Evolutionary conservation across 2,797 vertebrate genomes (phyloP).

Genomic region (Poeciliopsis turneri): DNA sequence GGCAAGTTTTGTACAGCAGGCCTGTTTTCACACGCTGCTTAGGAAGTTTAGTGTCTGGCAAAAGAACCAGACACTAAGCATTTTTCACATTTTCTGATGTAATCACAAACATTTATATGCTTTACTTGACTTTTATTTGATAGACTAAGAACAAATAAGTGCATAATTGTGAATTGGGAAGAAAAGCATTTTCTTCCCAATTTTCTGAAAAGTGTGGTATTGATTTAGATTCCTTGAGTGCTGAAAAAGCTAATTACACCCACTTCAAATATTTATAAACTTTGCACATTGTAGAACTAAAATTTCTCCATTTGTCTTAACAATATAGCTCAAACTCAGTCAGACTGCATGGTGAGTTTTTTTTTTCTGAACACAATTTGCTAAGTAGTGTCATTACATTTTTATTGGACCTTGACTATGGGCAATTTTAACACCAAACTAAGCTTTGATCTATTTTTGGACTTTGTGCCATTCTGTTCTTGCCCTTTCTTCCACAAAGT

Average conservation of each 20-base stretch:
- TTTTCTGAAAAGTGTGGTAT: not conserved
- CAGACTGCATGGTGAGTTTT: not conserved
- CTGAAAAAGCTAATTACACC: not conserved
- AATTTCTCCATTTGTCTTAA: not conserved
- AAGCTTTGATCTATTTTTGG: not conserved
- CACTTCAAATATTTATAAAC: not conserved
- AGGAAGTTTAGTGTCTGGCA: conserved; percentile 1
- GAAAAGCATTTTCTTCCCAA: not conserved
- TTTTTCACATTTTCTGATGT: not conserved
- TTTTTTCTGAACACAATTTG: not conserved
- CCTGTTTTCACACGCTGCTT: not conserved
- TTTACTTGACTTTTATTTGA: conserved; percentile 1
- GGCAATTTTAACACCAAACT: not conserved
- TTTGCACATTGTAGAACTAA: not conserved
- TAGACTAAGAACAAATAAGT: not conserved
- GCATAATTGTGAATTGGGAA: not conserved
- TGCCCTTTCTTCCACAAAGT: not conserved
- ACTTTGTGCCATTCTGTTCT: not conserved
- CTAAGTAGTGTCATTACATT: not conserved
- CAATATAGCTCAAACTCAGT: not conserved
- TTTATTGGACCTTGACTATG: not conserved
- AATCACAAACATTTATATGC: not conserved
- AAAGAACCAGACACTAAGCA: not conserved
- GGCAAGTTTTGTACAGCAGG: not conserved
- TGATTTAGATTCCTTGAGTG: not conserved